A percentile compares a stretch with the other conserved stretches of the same genome.
These are phyloP conservation scores for Amblyjoppa proteus DNA, from an alignment of 2,888 invertebrate species.

Conservation along the genomic window DNA sequence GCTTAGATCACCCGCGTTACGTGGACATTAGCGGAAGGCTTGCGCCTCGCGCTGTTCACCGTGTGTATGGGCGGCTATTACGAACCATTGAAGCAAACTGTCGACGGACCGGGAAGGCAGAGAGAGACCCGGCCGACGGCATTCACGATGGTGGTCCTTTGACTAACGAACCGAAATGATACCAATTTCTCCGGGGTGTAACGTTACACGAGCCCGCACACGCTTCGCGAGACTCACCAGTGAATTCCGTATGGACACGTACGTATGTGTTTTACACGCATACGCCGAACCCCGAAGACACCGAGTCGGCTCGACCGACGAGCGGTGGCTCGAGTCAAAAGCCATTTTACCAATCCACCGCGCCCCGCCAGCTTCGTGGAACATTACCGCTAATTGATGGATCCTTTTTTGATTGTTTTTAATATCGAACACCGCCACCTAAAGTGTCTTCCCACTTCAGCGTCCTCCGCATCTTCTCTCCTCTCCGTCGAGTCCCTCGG, in stretches of 20 bases:
- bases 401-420: constrained; percentile 75
- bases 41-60: constrained; percentile 20
- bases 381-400: constrained; percentile 80
- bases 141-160: constrained; percentile 59
- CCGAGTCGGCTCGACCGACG: background rate
- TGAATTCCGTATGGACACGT: constrained; percentile 43
- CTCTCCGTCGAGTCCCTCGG: constrained; percentile 18
- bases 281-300: constrained; percentile 39
- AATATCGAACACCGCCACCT: constrained; percentile 77
- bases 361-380: constrained; percentile 69
- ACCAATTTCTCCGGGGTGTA: constrained; percentile 73
- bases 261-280: constrained; percentile 51
- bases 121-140: constrained; percentile 4
- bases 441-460: constrained; percentile 41
- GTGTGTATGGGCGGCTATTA: background rate
- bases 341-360: constrained; percentile 48
- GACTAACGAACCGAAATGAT: constrained; percentile 82
- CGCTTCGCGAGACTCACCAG: constrained; percentile 22
- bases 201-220: constrained; percentile 59
- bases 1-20: constrained; percentile 55
- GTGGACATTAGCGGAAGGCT: constrained; percentile 49
- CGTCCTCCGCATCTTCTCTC: constrained; percentile 66
- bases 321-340: constrained; percentile 37
- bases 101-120: background rate
- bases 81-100: constrained; percentile 53